Base-by-base conservation (phyloP, 1,140 invertebrate genomes). In the Drosophila subobscura region DNA sequence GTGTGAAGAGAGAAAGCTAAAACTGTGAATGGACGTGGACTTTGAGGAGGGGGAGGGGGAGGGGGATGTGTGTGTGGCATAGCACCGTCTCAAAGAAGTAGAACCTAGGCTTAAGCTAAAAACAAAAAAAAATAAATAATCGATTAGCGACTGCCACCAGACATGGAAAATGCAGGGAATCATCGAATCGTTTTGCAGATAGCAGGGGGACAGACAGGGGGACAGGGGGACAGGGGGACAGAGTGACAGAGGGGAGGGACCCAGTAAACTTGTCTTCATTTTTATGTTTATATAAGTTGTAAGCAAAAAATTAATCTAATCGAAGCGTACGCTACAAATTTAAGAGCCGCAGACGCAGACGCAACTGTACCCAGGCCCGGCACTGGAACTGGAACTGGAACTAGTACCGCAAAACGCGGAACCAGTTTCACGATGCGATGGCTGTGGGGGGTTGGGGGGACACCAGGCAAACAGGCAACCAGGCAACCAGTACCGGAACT, bases 21-120 rank as follows among this genome's bases (percentile, higher is more conserved):
- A 68, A 68, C 44, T 68, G 64, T 25, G n/a, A 23, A 54, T 25
- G 25, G 5, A 10, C 25, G 5, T 20, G 29, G 8, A 8, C 29
- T 33, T 10, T 2, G 29, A 37, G 8, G 7, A 5, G 7, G 33
- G 10, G 40, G 22, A 25, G 41, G 29, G 10, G 6, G 10, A 46
- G 23, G 29, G 37, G n/a, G 37, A 45, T 40, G 29, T 29, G 23
- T 22, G 50, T 58, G 46, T 70, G 67, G 79, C 63, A 78, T 83
- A 81, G 79, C 79, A 81, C 79, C 79, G 74, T 70, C 68, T 83
- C 50, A 50, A 61, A 53, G 42, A 79, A 72, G 61, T 84, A 80
- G 77, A 73, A 80, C 72, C 80, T 84, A 81, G 70, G 37, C 81
- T 81, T 81, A 85, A 74, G 56, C 79, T 85, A 85, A 67, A 63